Conservation (phyloP, 2,888 invertebrate species). For the Rhabditoides inermis region DNA sequence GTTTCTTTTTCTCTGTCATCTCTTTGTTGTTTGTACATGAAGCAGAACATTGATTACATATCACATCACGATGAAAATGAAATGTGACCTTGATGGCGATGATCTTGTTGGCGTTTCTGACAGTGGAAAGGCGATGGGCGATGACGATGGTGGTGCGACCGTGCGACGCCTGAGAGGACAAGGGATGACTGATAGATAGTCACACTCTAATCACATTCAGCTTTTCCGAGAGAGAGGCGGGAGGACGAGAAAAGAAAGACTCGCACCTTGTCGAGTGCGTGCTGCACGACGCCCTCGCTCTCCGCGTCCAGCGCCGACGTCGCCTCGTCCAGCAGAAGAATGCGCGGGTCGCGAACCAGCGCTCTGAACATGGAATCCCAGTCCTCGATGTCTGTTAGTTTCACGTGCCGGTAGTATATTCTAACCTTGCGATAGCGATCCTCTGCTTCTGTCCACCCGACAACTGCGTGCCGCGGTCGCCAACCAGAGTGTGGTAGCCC, state of each 20-base stretch:
- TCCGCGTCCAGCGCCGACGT: conserved; percentile 38
- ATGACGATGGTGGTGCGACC: conserved; percentile 56
- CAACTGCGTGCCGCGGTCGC: conserved; percentile 39
- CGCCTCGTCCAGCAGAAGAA: conserved; percentile 42
- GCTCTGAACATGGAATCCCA: conserved; percentile 47
- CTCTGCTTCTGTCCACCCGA: conserved; percentile 27
- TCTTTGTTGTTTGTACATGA: neutral
- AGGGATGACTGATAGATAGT: neutral
- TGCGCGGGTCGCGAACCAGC: conserved; percentile 36
- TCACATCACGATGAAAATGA: neutral
- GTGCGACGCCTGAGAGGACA: conserved; percentile 20
- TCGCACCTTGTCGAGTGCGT: conserved; percentile 59
- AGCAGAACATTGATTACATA: neutral
- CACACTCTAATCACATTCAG: neutral
- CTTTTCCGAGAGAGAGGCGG: neutral
- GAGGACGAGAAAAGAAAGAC: neutral
- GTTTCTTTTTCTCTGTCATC: no score
- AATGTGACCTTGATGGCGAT: conserved; percentile 52
- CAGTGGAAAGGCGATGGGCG: conserved; percentile 58
- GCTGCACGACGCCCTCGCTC: conserved; percentile 34
- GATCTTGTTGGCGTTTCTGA: conserved; percentile 57
- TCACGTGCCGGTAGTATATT: no score
- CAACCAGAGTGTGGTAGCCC: conserved; percentile 36
- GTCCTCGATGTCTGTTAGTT: no score
- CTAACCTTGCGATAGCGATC: no score